Evolutionary conservation across 2,888 invertebrate species (phyloP).

Genomic region (Drosophila parthenogenetica): DNA sequence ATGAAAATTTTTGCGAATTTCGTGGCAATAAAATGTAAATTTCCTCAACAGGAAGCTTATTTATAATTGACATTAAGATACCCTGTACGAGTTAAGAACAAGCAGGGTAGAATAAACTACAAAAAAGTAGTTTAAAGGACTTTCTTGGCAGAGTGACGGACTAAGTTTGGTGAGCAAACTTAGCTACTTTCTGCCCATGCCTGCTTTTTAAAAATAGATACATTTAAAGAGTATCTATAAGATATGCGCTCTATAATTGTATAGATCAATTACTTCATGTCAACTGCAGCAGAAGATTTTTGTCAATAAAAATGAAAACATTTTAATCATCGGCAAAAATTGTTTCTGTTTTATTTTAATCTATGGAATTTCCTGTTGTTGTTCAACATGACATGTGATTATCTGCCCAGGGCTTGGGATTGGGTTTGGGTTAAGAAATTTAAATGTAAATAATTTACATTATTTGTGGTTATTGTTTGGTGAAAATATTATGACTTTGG

Average conservation of each 20-base stretch:
- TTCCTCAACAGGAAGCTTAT: constrained; percentile 33
- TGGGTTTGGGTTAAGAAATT: background rate
- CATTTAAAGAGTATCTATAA: too few species aligned
- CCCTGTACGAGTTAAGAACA: background rate
- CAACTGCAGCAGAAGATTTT: background rate
- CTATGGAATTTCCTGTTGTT: constrained; percentile 3
- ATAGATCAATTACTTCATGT: background rate
- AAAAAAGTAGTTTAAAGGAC: too few species aligned
- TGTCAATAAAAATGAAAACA: background rate
- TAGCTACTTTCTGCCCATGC: too few species aligned
- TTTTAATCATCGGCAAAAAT: background rate
- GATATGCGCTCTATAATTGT: too few species aligned
- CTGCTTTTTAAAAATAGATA: too few species aligned
- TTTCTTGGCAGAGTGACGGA: too few species aligned
- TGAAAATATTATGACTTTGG: background rate
- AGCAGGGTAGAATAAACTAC: too few species aligned
- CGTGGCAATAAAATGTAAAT: constrained; percentile 32
- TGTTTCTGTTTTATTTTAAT: too few species aligned
- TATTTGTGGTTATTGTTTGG: constrained; percentile 8
- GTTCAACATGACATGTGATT: constrained; percentile 14
- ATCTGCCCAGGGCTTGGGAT: background rate
- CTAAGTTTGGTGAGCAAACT: too few species aligned
- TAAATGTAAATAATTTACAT: constrained; percentile 1
- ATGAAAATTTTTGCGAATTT: constrained; percentile 23
- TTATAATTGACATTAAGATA: constrained; percentile 15